Conservation (phyloP, 2,797 vertebrate species). For the Pipistrellus kuhlii region DNA sequence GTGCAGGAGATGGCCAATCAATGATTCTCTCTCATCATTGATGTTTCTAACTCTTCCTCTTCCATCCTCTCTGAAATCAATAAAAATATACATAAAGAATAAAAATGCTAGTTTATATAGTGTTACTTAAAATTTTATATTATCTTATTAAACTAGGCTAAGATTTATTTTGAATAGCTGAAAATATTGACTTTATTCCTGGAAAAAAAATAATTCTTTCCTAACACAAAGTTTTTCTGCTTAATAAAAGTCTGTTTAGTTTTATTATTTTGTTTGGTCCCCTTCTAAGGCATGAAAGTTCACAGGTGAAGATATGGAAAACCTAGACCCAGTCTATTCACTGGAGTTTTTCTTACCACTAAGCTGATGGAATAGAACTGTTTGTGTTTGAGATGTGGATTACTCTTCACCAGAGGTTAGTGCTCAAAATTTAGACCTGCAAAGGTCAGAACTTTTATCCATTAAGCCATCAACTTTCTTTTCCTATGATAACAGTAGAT, state of each 20-base stretch:
- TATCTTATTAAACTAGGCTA: background rate
- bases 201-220: background rate
- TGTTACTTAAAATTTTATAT: background rate
- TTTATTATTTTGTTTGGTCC: background rate
- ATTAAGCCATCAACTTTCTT: constrained; percentile 84
- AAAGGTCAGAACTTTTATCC: constrained; percentile 82
- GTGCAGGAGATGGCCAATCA: too few relatives aligned
- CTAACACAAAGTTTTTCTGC: background rate
- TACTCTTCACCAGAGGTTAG: constrained; percentile 52
- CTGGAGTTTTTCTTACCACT: background rate
- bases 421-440: constrained; percentile 54
- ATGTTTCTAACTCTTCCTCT: too few relatives aligned
- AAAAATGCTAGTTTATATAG: background rate
- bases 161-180: constrained; percentile 11
- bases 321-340: background rate
- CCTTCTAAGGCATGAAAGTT: background rate
- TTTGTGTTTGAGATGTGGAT: constrained; percentile 63
- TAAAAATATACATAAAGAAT: background rate
- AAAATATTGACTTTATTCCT: background rate
- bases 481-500: constrained; percentile 75
- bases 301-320: background rate
- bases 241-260: background rate
- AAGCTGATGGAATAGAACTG: background rate
- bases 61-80: too few relatives aligned
- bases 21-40: too few relatives aligned